Evolutionary conservation across 30 jellyfish, hydroid and myxozoan genomes (phyloP), one percentile per base, ranked within the genome.

Genomic region (Pelagia noctiluca): DNA sequence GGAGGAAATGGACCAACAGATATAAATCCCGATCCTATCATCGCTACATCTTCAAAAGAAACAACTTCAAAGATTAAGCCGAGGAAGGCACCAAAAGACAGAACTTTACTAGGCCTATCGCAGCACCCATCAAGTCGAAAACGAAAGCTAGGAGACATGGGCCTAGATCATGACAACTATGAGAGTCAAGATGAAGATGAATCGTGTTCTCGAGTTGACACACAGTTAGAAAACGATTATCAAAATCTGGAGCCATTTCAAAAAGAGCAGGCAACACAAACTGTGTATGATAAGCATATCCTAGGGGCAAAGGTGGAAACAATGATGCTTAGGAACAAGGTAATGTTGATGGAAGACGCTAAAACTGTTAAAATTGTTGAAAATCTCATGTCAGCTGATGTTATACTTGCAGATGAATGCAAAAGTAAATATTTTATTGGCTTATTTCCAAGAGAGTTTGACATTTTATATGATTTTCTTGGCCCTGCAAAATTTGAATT

Each of bases 1-100:
- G 91, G 91, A 13, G n/a, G 63, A 31, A 42, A 66, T 11, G 91
- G 91, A 5, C 91, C 91, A 21, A 63, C 84, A 10, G 84, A 67
- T 3, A 85, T 63, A 28, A 22, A 66, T 63, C 91, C 91, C 18
- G 75, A 80, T 68, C 91, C 91, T 1, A 47, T 80, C 5, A 19
- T 33, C 11, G 91, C 82, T 2, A 78, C 89, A 29, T 50, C 24
- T 16, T 12, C 89, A 3, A 70, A 75, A 42, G 16, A 69, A 18
- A 23, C 18, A 34, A 75, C 30, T 32, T 19, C 19, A 46, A 31
- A 18, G 13, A 10, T 29, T 34, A 19, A 67, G 2, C 10, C 10
- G 77, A 53, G 50, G 36, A 25, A 63, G 19, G 79, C 76, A 23
- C 31, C 78, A 21, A 18, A 72, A 35, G 50, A 30, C 23, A 23